phyloP scores from a whole-genome alignment of 1,140 invertebrate genomes.

The Monomorium pharaonis region DNA sequence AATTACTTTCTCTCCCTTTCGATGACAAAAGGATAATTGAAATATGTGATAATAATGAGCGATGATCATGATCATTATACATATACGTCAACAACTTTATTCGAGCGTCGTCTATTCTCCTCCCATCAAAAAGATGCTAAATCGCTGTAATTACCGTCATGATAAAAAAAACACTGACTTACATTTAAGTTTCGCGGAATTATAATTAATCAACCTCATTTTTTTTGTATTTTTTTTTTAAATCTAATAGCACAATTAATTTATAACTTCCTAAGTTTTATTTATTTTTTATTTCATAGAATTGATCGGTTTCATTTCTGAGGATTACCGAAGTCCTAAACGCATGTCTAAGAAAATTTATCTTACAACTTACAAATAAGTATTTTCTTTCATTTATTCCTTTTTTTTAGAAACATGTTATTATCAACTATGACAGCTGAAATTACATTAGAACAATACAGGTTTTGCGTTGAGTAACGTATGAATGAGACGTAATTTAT shows the following conservation, averaged over 20 bases:
- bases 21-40: constrained; percentile 2
- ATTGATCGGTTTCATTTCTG: neutral
- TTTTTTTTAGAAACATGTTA: no score
- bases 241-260: neutral
- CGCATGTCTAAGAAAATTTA: no score
- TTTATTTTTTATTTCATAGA: neutral
- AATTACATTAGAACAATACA: no score
- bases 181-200: neutral
- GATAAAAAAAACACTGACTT: neutral
- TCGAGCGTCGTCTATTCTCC: neutral
- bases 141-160: neutral
- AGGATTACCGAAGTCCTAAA: neutral
- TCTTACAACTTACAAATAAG: no score
- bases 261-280: neutral
- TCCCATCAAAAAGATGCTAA: neutral
- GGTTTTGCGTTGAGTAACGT: no score
- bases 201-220: neutral
- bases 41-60: constrained; percentile 8
- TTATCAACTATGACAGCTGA: no score
- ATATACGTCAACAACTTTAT: neutral
- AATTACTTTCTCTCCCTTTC: neutral
- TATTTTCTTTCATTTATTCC: no score
- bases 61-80: neutral
- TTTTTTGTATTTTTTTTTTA: neutral
- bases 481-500: neutral